A percentile compares a stretch with the other conserved stretches of the same genome.
Evolutionary conservation across 2,888 invertebrate genomes (phyloP).

Genomic region (Ariolimax columbianus): DNA sequence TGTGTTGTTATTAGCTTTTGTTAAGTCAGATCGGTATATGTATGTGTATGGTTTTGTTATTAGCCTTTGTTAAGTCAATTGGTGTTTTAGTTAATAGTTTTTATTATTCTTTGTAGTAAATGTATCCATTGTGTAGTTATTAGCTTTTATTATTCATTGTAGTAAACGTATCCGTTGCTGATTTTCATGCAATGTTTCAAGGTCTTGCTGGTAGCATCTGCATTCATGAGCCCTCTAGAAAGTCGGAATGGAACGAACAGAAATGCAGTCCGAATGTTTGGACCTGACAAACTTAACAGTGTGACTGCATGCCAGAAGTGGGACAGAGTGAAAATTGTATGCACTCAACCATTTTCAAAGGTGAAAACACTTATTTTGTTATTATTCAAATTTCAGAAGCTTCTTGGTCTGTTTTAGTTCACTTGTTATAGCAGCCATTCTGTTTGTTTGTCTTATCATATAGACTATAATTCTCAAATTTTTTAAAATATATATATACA

Average conservation of each 20-base stretch:
- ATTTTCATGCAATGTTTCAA: slow-evolving; percentile 72
- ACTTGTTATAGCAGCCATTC: too few relatives aligned
- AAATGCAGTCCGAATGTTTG: slow-evolving; percentile 88
- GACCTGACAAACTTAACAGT: slow-evolving; percentile 82
- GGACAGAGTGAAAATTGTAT: slow-evolving; percentile 90
- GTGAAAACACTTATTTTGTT: slow-evolving; percentile 60
- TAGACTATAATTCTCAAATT: too few relatives aligned
- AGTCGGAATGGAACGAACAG: slow-evolving; percentile 84
- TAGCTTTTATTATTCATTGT: background rate
- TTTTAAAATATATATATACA: too few relatives aligned
- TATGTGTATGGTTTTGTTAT: too few relatives aligned
- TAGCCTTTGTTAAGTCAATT: too few relatives aligned
- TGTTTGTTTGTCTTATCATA: too few relatives aligned
- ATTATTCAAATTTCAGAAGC: too few relatives aligned
- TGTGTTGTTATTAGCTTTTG: too few relatives aligned
- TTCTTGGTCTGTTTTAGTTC: too few relatives aligned
- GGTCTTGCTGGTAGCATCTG: slow-evolving; percentile 87
- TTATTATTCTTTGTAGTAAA: too few relatives aligned
- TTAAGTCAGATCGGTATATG: too few relatives aligned
- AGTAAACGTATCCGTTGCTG: background rate
- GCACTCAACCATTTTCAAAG: slow-evolving; percentile 92
- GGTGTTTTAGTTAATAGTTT: too few relatives aligned
- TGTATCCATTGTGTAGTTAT: background rate
- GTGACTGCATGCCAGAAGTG: slow-evolving; percentile 84
- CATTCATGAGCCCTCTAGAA: slow-evolving; percentile 89